Evolutionary conservation across 23 tunicate species (phyloP).

Genomic region (Diplosoma virens): DNA sequence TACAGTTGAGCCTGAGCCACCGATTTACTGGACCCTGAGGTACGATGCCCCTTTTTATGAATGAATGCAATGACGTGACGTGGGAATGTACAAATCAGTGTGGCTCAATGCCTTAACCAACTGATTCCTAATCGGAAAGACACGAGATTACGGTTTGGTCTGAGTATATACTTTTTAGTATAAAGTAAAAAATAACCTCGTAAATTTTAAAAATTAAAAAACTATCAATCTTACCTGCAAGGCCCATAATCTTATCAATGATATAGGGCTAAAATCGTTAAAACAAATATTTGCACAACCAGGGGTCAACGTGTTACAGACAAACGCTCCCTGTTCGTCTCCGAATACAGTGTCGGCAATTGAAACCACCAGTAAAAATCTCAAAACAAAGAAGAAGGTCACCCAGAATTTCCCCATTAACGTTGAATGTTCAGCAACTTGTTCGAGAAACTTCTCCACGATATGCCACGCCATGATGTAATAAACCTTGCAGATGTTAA

Average conservation of each 20-base stretch:
- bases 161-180: too few species aligned
- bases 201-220: too few species aligned
- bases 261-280: conserved; percentile 93
- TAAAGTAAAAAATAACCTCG: too few species aligned
- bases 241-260: conserved; percentile 82
- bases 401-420: conserved; percentile 97
- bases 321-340: conserved; percentile 85
- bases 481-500: too few species aligned
- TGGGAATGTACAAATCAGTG: too few species aligned
- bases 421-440: conserved; percentile 96
- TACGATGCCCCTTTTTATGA: too few species aligned
- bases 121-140: too few species aligned
- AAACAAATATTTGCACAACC: conserved; percentile 95
- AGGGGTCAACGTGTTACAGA: conserved; percentile 89
- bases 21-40: too few species aligned
- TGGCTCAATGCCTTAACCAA: too few species aligned
- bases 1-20: too few species aligned
- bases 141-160: too few species aligned
- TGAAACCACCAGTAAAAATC: conserved; percentile 91
- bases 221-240: conserved; percentile 69
- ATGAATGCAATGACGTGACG: too few species aligned
- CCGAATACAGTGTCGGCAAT: conserved; percentile 94
- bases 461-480: conserved; percentile 95
- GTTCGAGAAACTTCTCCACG: conserved; percentile 84
- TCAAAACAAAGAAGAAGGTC: conserved; percentile 92